Base-by-base conservation (phyloP, 2,113 vertebrate species). In the Eonycteris spelaea region DNA sequence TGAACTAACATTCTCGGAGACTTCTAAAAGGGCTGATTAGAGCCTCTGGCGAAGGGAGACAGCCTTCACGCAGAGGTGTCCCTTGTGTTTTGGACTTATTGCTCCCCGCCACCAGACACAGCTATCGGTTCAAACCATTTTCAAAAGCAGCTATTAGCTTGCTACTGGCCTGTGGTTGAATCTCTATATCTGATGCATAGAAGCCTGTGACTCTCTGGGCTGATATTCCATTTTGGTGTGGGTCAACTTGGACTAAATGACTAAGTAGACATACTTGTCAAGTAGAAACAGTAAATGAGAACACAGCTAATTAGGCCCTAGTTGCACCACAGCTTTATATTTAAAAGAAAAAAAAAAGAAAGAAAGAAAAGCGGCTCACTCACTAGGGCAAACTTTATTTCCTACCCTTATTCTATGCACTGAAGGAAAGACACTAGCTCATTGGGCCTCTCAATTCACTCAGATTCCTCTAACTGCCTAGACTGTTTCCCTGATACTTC, bases 401-500 rank as follows among this genome's bases (percentile, higher is more conserved):
- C 35, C 18, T 61, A 6, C 63, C 30, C 35, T 12, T 61, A 4
- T 79, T 90, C 11, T 0, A 90, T 0, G 1, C 18, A 84, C 14
- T 65, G 59, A 90, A 74, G 19, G 16, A 87, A 92, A 90, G 28
- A 65, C 7, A 59, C 26, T 33, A 24, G 7, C 33, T 94, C 53
- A 88, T 4, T 40, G 12, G 26, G 51, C 3, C 24, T n/a, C 9
- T 85, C 67, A 82, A 0, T 86, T 94, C 40, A 38, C 65, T 24
- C 28, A 87, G 40, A 2, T 67, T 91, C 61, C 18, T 83, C 22
- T 86, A 65, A 73, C 77, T 90, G 55, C 16, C 40, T 68, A 28
- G 9, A 59, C 3, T 63, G 1, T 78, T 96, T 70, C 55, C 9
- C 16, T 86, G 68, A 59, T 95, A 74, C 79, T 74, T 87, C 33